Percentiles rank a stretch among this genome's conserved stretches.
phyloP scores from a whole-genome alignment of 2,113 vertebrate species.

The Eubucco bourcierii region DNA sequence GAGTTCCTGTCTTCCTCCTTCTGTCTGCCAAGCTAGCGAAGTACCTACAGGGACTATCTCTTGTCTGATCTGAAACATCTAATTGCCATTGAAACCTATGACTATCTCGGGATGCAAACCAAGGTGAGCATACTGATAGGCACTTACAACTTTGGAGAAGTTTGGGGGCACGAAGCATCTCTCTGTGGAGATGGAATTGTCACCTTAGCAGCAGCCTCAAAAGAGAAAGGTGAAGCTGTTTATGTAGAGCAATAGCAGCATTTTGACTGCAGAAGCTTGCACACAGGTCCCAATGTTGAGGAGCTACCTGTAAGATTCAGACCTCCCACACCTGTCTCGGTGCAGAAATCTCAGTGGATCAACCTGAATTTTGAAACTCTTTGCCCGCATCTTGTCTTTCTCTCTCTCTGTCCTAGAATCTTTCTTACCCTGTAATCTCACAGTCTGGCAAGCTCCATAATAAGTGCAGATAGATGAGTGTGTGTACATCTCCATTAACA shows the following conservation, averaged over 20 bases:
- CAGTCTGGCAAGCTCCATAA: slow-evolving; percentile 56
- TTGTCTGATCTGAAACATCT: background rate
- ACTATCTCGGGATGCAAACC: background rate
- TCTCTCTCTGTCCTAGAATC: background rate
- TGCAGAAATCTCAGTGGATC: background rate
- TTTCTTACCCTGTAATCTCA: background rate
- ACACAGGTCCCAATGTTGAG: accelerated
- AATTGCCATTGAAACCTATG: background rate
- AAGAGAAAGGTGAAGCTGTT: background rate
- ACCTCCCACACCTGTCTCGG: background rate
- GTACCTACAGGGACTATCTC: background rate
- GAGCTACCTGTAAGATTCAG: accelerated
- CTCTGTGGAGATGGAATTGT: background rate
- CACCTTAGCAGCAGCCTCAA: background rate
- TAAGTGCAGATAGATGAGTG: slow-evolving; percentile 64
- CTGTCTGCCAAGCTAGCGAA: background rate
- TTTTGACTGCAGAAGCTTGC: background rate
- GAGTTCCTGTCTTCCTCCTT: background rate
- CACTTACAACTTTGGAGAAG: background rate
- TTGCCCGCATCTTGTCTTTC: background rate
- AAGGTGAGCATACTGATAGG: background rate
- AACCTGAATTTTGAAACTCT: background rate
- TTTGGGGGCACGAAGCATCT: accelerated
- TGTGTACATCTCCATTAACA: slow-evolving; percentile 69
- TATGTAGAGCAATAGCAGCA: background rate